These are phyloP conservation scores for Chrysolina americana DNA, from an alignment of 2,888 invertebrate genomes.

Conservation along the genomic window DNA sequence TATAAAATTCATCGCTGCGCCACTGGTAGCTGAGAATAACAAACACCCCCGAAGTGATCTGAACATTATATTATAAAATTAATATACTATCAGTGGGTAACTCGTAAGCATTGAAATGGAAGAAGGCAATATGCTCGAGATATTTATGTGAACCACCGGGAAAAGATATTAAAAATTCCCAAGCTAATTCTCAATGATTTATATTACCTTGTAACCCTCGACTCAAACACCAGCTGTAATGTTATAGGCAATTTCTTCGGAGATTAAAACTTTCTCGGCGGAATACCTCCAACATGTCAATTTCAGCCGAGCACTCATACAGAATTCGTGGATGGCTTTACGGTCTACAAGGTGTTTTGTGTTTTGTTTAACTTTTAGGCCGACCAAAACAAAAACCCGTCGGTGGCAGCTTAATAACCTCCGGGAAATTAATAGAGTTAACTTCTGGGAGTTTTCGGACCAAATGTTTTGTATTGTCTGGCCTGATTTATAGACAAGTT, in stretches of 20 bases:
- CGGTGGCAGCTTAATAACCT: slow-evolving; percentile 20
- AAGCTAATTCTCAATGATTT: slow-evolving; percentile 15
- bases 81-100: neutral
- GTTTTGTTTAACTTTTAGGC: slow-evolving; percentile 17
- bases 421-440: slow-evolving; percentile 24
- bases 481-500: slow-evolving; percentile 42
- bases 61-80: neutral
- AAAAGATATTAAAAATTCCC: slow-evolving; percentile 13
- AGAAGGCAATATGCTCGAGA: slow-evolving; percentile 3
- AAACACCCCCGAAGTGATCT: neutral
- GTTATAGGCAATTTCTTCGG: slow-evolving; percentile 15
- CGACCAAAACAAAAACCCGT: slow-evolving; percentile 20
- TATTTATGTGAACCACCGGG: slow-evolving; percentile 14
- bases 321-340: slow-evolving; percentile 13
- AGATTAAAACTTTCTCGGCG: slow-evolving; percentile 21
- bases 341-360: slow-evolving; percentile 12
- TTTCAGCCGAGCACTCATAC: slow-evolving; percentile 12
- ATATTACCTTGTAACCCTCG: slow-evolving; percentile 8
- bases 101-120: neutral
- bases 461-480: slow-evolving; percentile 45
- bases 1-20: neutral
- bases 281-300: slow-evolving; percentile 5
- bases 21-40: neutral
- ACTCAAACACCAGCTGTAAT: slow-evolving; percentile 10
- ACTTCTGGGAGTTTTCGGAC: slow-evolving; percentile 23